phyloP scores from a whole-genome alignment of 2,113 vertebrate species.

The Oriolus oriolus region DNA sequence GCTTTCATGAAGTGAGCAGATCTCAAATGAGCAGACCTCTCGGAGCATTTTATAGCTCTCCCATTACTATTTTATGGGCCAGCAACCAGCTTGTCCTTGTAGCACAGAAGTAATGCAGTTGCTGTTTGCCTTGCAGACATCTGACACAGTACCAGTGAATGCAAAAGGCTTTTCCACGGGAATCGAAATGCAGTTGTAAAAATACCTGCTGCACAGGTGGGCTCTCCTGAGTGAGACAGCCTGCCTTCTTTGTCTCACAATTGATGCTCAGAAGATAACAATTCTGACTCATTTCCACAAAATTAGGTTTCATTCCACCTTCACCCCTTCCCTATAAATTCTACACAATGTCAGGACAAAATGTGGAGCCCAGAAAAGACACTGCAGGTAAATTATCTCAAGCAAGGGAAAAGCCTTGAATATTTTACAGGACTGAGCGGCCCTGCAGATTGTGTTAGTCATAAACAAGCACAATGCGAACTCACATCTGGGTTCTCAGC shows the following conservation, averaged over 20 bases:
- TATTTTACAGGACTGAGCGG: not conserved
- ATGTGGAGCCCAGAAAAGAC: not conserved
- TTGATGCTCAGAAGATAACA: not conserved
- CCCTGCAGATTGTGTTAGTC: not conserved
- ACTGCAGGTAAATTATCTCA: not conserved
- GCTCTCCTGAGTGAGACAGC: not conserved
- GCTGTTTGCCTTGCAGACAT: not conserved
- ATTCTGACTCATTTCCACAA: not conserved
- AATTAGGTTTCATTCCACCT: not conserved
- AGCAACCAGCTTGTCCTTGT: not conserved
- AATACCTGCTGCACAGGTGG: not conserved
- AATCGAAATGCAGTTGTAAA: not conserved
- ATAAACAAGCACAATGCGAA: not conserved
- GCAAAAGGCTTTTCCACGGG: not conserved
- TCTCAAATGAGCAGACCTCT: constrained; percentile 4
- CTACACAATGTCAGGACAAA: not conserved
- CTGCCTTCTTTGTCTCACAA: not conserved
- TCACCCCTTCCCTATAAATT: not conserved
- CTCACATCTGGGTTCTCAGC: constrained; percentile 12
- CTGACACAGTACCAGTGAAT: not conserved
- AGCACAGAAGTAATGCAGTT: not conserved
- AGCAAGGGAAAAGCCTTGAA: not conserved
- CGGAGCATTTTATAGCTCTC: not conserved
- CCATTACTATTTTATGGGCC: not conserved
- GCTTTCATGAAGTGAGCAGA: not conserved